Evolutionary conservation across 2,888 invertebrate genomes (phyloP).

Genomic region (Sarcophaga carnaria): DNA sequence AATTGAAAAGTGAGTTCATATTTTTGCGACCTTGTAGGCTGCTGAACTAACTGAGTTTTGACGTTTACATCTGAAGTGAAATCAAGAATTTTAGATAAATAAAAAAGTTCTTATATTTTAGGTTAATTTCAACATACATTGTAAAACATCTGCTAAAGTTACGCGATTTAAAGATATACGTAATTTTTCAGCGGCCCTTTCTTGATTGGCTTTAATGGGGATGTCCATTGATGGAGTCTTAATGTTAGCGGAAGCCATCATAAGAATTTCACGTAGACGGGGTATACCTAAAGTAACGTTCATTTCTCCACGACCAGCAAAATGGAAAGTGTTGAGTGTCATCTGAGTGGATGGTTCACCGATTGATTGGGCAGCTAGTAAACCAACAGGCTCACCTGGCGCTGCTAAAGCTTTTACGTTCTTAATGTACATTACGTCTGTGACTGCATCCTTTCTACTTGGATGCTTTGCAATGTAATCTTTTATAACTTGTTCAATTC

Average conservation of each 20-base stretch:
- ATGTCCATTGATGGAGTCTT: constrained; percentile 98
- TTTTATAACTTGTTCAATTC: constrained; percentile 86
- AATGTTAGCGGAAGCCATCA: constrained; percentile 96
- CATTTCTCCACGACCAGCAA: constrained; percentile 99
- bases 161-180: constrained; percentile 89
- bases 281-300: constrained; percentile 99
- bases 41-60: constrained; percentile 82
- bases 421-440: constrained; percentile 89
- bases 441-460: constrained; percentile 82
- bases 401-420: constrained; percentile 89
- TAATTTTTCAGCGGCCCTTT: constrained; percentile 86
- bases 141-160: constrained; percentile 89
- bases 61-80: constrained; percentile 76
- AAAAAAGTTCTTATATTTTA: not conserved
- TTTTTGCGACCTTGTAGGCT: constrained; percentile 84
- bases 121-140: constrained; percentile 80
- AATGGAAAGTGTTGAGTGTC: constrained; percentile 99
- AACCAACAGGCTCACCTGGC: constrained; percentile 95
- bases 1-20: constrained; percentile 89
- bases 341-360: constrained; percentile 99
- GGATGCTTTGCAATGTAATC: constrained; percentile 84
- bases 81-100: not conserved
- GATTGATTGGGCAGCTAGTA: constrained; percentile 98
- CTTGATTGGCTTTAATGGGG: constrained; percentile 86
- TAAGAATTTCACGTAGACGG: constrained; percentile 96